A percentile compares a stretch with the other conserved stretches of the same genome.
Evolutionary conservation across 1,140 invertebrate species (phyloP).

Genomic region (Anoplolepis gracilipes): DNA sequence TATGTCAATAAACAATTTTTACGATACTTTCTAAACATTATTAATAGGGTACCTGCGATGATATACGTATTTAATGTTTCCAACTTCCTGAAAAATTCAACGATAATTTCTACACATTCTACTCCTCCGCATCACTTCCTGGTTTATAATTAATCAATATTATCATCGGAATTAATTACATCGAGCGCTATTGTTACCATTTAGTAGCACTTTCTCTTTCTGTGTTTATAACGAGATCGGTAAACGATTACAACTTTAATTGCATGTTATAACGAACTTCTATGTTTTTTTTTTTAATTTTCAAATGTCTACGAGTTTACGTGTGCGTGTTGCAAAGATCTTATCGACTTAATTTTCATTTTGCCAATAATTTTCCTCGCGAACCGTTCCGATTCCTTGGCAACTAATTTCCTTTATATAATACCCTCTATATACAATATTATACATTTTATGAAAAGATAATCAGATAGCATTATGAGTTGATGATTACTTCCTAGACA

Average conservation of each 20-base stretch:
- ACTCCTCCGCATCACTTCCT: conserved; percentile 19
- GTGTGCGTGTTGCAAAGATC: background rate
- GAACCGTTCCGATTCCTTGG: conserved; percentile 11
- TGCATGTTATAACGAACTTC: conserved; percentile 56
- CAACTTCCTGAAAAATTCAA: conserved; percentile 39
- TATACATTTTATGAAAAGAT: conserved; percentile 1
- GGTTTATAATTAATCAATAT: conserved; percentile 82
- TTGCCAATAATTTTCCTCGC: conserved; percentile 19
- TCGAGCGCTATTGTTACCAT: conserved; percentile 78
- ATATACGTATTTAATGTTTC: conserved; percentile 8
- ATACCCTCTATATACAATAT: conserved; percentile 1
- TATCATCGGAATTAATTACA: conserved; percentile 80
- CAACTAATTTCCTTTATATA: conserved; percentile 11
- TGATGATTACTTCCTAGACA: background rate
- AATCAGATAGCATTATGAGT: background rate
- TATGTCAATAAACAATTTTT: background rate
- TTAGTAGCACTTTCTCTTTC: conserved; percentile 72
- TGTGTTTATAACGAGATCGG: conserved; percentile 67
- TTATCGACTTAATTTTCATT: conserved; percentile 44
- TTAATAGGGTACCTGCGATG: background rate
- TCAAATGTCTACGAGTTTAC: background rate
- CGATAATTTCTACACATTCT: background rate
- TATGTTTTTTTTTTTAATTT: background rate
- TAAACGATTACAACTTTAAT: conserved; percentile 79
- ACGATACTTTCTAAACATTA: conserved; percentile 3